Evolutionary conservation across 2,888 invertebrate genomes (phyloP).

Genomic region (Argyra leucocephala): DNA sequence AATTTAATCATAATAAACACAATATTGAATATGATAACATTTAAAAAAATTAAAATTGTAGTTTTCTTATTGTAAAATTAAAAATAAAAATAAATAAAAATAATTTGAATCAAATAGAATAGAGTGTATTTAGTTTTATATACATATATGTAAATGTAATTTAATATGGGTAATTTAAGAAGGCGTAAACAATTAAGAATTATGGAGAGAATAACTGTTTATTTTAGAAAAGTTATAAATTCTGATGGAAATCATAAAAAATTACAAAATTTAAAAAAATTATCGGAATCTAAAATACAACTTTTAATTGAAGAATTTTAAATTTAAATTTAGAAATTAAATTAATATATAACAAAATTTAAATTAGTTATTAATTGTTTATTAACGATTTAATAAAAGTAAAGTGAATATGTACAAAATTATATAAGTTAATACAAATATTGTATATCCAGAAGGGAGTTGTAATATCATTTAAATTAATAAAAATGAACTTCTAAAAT

Average conservation of each 20-base stretch:
- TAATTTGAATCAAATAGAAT: background rate
- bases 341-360: too few relatives aligned
- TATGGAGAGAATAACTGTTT: background rate
- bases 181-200: background rate
- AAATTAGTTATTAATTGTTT: too few relatives aligned
- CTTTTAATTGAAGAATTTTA: background rate
- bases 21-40: background rate
- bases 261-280: background rate
- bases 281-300: background rate
- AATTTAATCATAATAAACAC: background rate
- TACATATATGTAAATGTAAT: too few relatives aligned
- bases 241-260: background rate
- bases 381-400: too few relatives aligned
- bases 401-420: too few relatives aligned
- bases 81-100: background rate
- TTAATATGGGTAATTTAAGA: background rate
- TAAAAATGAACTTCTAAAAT: too few relatives aligned
- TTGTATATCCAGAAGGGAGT: too few relatives aligned
- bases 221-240: background rate
- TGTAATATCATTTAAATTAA: too few relatives aligned
- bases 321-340: background rate
- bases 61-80: too few relatives aligned
- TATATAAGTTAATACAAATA: too few relatives aligned
- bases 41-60: too few relatives aligned
- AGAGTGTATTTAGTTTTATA: too few relatives aligned